Base-by-base conservation (phyloP, 2,888 invertebrate species). In the Eupithecia vulgata region DNA sequence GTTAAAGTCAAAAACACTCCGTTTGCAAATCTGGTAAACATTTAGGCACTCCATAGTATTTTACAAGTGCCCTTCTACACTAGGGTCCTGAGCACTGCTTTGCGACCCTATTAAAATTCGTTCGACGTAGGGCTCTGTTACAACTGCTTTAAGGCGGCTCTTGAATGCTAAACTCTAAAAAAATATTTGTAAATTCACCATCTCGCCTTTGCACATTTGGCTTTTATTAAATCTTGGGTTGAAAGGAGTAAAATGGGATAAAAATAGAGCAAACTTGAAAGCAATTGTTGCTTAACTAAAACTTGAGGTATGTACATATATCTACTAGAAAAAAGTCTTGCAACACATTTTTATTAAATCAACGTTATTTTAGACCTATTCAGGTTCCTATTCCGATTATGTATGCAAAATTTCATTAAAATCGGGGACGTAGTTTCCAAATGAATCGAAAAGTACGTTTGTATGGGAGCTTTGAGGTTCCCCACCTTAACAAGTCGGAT, bases 101-200 rank as follows among this genome's bases (percentile, higher is more conserved):
- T 10, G 52, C 70, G 72, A 59, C 70, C 59, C 67, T 76, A 78
- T 80, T 80, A 78, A 80, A 78, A 80, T 80, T 79, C 80, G 76
- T 72, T 72, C 70, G 68, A 74, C 80, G 80, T 79, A 77, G 76
- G 74, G 77, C 73, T 80, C 77, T 40, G 75, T 79, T 80, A 79
- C 78, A 78, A 78, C 79, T 76, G 78, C 77, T 79, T 78, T 74
- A 70, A 68, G 71, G 37, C 64, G 70, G 65, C 72, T 69, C 73
- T 70, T 78, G 80, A 80, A 79, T 80, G 76, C 70, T 77, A 80
- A 80, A 74, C 66, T 40, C 25, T 72, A 35, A 73, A n/a, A 72
- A 79, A 76, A 78, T 74, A 74, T 74, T 72, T 71, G 71, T 45
- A 52, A 67, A 72, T 62, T n/a, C 69, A 67, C 52, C 65, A 65